These are phyloP conservation scores for Otocyon megalotis DNA, from an alignment of 2,113 vertebrate species.

Conservation along the genomic window DNA sequence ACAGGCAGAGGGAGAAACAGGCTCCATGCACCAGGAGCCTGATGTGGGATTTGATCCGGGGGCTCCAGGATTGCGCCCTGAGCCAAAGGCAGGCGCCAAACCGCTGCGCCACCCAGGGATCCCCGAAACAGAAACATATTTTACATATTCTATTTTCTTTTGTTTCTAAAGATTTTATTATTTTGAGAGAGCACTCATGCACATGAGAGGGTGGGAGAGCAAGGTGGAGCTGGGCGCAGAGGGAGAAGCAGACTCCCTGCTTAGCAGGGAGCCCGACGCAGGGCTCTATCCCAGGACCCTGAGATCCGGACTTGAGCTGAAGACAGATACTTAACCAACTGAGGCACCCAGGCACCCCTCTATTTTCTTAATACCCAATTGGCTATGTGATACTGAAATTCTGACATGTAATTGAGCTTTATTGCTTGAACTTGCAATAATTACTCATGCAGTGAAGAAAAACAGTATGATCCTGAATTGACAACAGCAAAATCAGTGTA, in stretches of 20 bases:
- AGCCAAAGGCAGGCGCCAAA: too few species aligned
- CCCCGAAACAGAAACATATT: background rate
- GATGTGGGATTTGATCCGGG: too few species aligned
- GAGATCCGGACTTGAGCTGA: background rate
- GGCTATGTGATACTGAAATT: background rate
- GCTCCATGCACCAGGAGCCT: too few species aligned
- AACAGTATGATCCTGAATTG: background rate
- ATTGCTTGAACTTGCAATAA: background rate
- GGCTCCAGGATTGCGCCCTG: too few species aligned
- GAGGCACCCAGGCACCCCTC: background rate
- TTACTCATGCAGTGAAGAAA: background rate
- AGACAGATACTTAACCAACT: background rate
- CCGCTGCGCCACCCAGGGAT: too few species aligned
- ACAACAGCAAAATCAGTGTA: background rate
- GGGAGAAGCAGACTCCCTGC: background rate
- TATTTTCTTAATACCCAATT: background rate
- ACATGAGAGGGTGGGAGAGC: background rate
- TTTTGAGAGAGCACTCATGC: background rate
- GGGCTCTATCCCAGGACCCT: too few species aligned
- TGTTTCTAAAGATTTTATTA: background rate
- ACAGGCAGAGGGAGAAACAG: too few species aligned
- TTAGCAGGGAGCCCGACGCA: background rate
- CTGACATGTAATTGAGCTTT: background rate
- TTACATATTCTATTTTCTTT: background rate
- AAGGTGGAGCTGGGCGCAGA: background rate